Evolutionary conservation across 2,888 invertebrate species (phyloP).

Genomic region (Cantharis flavilabris): DNA sequence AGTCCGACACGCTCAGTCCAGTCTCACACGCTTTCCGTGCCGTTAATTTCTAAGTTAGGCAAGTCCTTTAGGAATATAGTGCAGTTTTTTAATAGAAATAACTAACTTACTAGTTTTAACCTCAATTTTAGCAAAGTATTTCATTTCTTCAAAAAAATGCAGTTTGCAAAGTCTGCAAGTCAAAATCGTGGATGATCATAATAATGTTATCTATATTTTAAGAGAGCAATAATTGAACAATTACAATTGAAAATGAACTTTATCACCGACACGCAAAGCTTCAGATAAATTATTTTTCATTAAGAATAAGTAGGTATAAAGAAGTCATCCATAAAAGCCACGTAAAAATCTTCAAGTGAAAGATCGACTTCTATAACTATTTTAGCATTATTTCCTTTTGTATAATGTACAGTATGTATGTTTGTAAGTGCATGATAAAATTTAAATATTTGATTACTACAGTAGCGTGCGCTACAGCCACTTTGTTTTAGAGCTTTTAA

Average conservation of each 20-base stretch:
- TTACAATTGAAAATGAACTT: neutral
- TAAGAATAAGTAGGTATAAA: neutral
- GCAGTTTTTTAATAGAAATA: constrained; percentile 17
- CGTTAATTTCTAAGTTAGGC: constrained; percentile 24
- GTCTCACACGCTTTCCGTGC: constrained; percentile 27
- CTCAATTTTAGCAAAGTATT: neutral
- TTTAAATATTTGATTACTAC: constrained; percentile 11
- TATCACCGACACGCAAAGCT: neutral
- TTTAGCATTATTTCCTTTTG: neutral
- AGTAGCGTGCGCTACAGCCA: neutral
- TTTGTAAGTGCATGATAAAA: constrained; percentile 3
- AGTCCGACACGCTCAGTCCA: constrained; percentile 26
- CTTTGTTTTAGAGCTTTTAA: constrained; percentile 3
- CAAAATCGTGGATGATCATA: neutral
- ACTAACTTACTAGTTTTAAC: neutral
- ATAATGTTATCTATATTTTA: neutral
- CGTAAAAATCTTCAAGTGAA: neutral
- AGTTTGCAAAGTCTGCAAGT: neutral
- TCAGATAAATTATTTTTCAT: neutral
- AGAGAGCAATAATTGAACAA: neutral
- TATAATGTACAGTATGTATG: neutral
- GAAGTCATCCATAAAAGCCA: neutral
- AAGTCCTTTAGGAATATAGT: constrained; percentile 16
- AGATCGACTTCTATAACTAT: neutral
- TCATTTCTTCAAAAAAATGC: neutral